Base-by-base conservation (phyloP, 1,140 invertebrate genomes). In the Bombus waltoni region DNA sequence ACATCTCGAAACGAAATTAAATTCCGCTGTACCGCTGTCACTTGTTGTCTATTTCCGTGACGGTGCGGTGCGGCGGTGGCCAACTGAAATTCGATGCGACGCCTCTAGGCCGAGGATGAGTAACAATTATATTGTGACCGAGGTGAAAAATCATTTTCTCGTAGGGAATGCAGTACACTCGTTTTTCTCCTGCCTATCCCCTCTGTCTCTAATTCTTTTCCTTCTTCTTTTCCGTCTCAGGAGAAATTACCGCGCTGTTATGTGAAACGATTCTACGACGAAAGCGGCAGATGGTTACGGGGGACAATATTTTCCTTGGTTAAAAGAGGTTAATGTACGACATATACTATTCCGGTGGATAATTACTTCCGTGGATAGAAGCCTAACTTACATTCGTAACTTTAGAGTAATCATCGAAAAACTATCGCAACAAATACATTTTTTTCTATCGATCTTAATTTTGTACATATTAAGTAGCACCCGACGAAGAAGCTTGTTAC, bases 21-120 rank as follows among this genome's bases (percentile, higher is more conserved):
- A 85, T 85, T 85, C 83, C 78, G 57, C 70, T 80, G 77, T 85
- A 72, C 78, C 83, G 78, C 70, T 81, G 83, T 85, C 83, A 85
- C 78, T 85, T 81, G 81, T 75, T 75, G 78, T 85, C 78, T 81
- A 81, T 85, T 85, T 85, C 78, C 78, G 71, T 28, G 70, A 62
- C 25, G 15, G 65, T 18, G 65, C 15, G 25, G 57, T 28, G 57
- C n/a, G 28, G 22, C 15, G 77, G 62, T 22, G 70, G 57, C 59
- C 44, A 62, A 74, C 40, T 74, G 71, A 74, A 85, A 85, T 68
- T 85, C 83, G 78, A 85, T 81, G 83, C 83, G 77, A 57, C 66
- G 57, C 38, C 57, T 22, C 25, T n/a, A 32, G 28, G 32, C 35
- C 8, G 28, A 35, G 83, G 59, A 85, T 44, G 78, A 85, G 53